phyloP scores from a whole-genome alignment of 2,888 invertebrate species.

The Caenorhabditis drosophilae region DNA sequence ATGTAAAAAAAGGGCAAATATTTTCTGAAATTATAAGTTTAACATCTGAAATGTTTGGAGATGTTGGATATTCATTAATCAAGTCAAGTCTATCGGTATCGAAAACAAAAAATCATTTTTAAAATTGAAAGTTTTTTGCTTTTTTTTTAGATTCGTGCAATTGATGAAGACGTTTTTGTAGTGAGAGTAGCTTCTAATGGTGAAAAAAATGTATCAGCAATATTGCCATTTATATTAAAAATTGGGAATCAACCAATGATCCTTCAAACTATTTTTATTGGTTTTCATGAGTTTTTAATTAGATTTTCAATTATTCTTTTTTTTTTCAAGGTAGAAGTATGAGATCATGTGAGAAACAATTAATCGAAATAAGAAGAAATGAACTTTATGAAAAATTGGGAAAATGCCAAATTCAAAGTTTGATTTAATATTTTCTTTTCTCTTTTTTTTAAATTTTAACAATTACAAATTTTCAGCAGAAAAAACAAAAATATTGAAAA shows the following conservation, averaged over 20 bases:
- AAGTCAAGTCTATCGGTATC: slow-evolving; percentile 40
- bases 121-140: neutral
- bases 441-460: too few relatives aligned
- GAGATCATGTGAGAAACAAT: slow-evolving; percentile 46
- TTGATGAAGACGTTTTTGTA: slow-evolving; percentile 37
- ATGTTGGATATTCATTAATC: slow-evolving; percentile 38
- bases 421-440: too few relatives aligned
- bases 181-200: slow-evolving; percentile 30
- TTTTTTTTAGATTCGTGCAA: slow-evolving; percentile 29
- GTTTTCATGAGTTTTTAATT: too few relatives aligned
- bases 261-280: slow-evolving; percentile 41
- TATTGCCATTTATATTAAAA: slow-evolving; percentile 34
- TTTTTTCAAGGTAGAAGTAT: slow-evolving; percentile 42
- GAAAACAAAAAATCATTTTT: too few relatives aligned
- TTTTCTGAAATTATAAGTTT: slow-evolving; percentile 35
- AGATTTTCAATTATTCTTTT: too few relatives aligned
- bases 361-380: slow-evolving; percentile 34
- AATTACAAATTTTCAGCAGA: too few relatives aligned
- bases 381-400: slow-evolving; percentile 28
- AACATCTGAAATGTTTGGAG: slow-evolving; percentile 44
- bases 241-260: slow-evolving; percentile 34
- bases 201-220: slow-evolving; percentile 27
- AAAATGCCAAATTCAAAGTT: slow-evolving; percentile 11
- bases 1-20: slow-evolving; percentile 10
- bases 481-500: neutral